Conservation (phyloP, 2,797 vertebrate species). For the Scolopax bukidnonensis region DNA sequence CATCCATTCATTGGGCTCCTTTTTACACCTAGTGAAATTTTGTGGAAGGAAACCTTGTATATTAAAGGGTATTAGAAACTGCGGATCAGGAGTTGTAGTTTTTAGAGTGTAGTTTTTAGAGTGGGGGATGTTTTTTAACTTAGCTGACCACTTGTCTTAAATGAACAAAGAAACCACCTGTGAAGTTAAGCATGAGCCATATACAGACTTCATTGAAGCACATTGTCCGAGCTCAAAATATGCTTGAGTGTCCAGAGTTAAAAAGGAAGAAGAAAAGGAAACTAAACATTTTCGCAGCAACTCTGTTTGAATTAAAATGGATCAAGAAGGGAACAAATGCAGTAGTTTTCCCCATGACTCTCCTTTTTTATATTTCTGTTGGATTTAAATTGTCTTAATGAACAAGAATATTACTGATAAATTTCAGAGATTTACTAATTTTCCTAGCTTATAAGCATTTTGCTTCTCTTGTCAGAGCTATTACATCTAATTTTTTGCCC, state of each 20-base stretch:
- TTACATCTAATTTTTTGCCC: not conserved
- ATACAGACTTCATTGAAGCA: accelerated
- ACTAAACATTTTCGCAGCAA: not conserved
- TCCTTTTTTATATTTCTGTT: not conserved
- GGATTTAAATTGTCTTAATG: not conserved
- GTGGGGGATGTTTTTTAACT: not conserved
- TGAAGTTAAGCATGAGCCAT: not conserved
- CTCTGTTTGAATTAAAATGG: not conserved
- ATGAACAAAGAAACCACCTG: not conserved
- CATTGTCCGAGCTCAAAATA: not conserved
- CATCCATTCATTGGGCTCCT: not conserved
- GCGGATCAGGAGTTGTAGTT: not conserved
- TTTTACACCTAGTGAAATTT: not conserved
- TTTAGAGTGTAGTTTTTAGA: not conserved
- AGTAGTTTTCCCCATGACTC: not conserved
- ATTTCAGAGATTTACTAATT: not conserved
- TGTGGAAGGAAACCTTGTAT: not conserved
- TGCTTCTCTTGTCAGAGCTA: not conserved
- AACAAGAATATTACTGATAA: not conserved
- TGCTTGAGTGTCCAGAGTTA: not conserved
- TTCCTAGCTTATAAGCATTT: slow-evolving; percentile 8
- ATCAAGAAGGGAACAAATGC: not conserved
- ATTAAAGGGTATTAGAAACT: not conserved
- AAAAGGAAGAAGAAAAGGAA: not conserved
- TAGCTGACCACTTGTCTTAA: not conserved